A percentile compares a stretch with the other conserved stretches of the same genome.
Conservation (phyloP, 2,888 invertebrate species). For the Plemyria rubiginata region DNA sequence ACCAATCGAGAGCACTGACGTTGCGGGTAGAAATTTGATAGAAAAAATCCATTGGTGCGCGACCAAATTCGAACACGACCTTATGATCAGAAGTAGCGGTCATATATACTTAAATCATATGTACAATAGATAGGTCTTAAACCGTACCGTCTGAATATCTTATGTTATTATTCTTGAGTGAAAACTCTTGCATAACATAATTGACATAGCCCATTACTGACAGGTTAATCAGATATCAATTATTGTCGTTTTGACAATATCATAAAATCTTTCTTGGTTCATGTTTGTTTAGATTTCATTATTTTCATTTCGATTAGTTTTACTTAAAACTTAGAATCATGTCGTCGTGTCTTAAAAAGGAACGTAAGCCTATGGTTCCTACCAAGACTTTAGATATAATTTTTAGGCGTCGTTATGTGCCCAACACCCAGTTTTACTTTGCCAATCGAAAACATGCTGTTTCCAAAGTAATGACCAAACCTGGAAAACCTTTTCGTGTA, state of each 20-base stretch:
- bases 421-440: conserved; percentile 78
- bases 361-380: conserved; percentile 73
- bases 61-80: too few species aligned
- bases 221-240: background rate
- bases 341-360: conserved; percentile 64
- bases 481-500: conserved; percentile 62
- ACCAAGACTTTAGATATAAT: conserved; percentile 75
- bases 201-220: background rate
- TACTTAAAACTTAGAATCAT: conserved; percentile 25
- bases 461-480: conserved; percentile 47
- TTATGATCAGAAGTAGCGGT: too few species aligned
- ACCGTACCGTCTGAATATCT: too few species aligned
- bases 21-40: too few species aligned
- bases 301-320: conserved; percentile 25
- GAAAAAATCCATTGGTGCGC: too few species aligned
- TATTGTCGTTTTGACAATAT: conserved; percentile 18
- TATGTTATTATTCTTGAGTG: too few species aligned
- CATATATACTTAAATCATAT: too few species aligned
- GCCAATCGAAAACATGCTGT: conserved; percentile 70
- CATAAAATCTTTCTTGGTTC: conserved; percentile 14
- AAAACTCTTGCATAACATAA: conserved; percentile 1
- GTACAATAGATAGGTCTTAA: too few species aligned
- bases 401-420: conserved; percentile 75
- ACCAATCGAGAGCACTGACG: too few species aligned
- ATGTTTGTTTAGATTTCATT: conserved; percentile 19